Base-by-base conservation (phyloP, 2,797 vertebrate species). In the Catharus ustulatus region DNA sequence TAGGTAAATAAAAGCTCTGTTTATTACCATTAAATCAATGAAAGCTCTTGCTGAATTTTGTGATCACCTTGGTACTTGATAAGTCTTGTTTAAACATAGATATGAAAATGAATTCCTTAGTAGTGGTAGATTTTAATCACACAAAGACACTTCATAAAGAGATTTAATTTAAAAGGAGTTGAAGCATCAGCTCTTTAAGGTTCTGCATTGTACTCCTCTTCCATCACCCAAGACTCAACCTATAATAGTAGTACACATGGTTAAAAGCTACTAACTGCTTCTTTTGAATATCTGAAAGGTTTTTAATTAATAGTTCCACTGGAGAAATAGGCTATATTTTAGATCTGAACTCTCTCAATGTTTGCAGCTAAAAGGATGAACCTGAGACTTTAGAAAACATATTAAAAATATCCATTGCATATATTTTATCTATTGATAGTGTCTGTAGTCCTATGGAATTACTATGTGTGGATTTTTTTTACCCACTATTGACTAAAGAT, bases 1-100 rank as follows among this genome's bases (percentile, higher is more conserved):
- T 49, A 87, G 29, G 19, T 73, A 82, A 93, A 83, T 73, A 55
- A 27, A 49, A 67, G 6, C 27, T 82, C 59, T 87, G 16, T 69
- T 92, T 92, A 52, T 81, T 90, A 19, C 45, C 4, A 10, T 79
- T 58, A 77, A 84, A 32, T 63, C 29, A 71, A 10, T 71, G 63
- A 80, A 84, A 94, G 27, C 29, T 68, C 13, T 63, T 6, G 30
- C 43, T 76, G 63, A 89, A 80, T 91, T 93, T 94, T 94, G 43
- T 66, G 13, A 84, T 76, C 68, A 67, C 7, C 42, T 71, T 63
- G 22, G 9, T 84, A 38, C 23, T 82, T 93, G 34, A n/a, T 51
- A 81, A 55, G 21, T 64, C 30, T 82, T 42, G 22, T 86, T 92
- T 74, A 84, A 91, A 84, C 30, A 51, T 5, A 38, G 18, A 45